Conservation (phyloP, 1,140 invertebrate species). For the Penaeus indicus region DNA sequence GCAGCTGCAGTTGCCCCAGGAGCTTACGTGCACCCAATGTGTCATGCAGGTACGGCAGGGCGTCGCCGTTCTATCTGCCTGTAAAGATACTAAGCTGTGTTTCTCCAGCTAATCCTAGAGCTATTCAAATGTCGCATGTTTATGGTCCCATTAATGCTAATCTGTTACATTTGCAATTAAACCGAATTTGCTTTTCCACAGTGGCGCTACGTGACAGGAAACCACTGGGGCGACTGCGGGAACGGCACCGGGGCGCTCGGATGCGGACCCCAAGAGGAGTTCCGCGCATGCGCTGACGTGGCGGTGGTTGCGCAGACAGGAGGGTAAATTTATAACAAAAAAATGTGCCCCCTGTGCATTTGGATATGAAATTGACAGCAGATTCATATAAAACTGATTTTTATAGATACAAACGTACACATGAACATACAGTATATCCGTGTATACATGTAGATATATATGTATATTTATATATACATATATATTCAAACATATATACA, state of each 20-base stretch:
- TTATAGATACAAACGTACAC: no score
- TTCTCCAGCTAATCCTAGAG: no score
- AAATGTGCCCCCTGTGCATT: no score
- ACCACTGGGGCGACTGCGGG: constrained; percentile 71
- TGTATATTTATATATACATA: no score
- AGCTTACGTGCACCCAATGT: constrained; percentile 63
- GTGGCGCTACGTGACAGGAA: constrained; percentile 82
- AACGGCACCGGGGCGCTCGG: constrained; percentile 76
- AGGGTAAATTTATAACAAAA: not conserved
- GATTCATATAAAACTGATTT: no score
- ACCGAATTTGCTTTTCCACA: constrained; percentile 72
- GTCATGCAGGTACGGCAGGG: constrained; percentile 60
- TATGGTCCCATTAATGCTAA: not conserved
- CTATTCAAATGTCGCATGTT: no score
- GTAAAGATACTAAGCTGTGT: no score
- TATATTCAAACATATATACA: no score
- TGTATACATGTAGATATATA: no score
- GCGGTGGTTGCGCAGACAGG: constrained; percentile 72
- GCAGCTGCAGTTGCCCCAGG: constrained; percentile 48
- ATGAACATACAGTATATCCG: no score
- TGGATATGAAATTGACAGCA: no score
- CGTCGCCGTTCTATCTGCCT: no score
- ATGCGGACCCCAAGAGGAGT: constrained; percentile 89
- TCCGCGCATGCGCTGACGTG: constrained; percentile 87
- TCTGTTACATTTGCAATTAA: not conserved